A percentile compares a stretch with the other conserved stretches of the same genome.
phyloP scores from a whole-genome alignment of 2,888 invertebrate genomes.

The Empis stercorea region DNA sequence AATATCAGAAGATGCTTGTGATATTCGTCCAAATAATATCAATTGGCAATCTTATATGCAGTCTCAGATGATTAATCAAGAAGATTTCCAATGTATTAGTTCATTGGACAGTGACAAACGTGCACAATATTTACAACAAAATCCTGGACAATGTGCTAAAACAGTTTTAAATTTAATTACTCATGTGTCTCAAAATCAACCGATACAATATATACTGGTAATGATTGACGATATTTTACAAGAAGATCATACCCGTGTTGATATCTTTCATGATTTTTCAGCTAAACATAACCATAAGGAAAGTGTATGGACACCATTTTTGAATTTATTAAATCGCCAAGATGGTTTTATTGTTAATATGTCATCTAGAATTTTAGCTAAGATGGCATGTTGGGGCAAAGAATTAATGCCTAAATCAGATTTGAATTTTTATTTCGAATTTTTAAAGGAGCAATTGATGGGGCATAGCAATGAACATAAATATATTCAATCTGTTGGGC shows the following conservation, averaged over 20 bases:
- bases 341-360: conserved; percentile 97
- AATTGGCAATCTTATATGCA: conserved; percentile 98
- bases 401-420: conserved; percentile 92
- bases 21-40: conserved; percentile 77
- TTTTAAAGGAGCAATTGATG: conserved; percentile 94
- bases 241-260: conserved; percentile 90
- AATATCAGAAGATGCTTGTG: conserved; percentile 93
- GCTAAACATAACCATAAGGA: conserved; percentile 66
- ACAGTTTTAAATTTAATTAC: conserved; percentile 88
- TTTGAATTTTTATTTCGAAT: conserved; percentile 90
- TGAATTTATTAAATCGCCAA: conserved; percentile 85
- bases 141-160: conserved; percentile 70
- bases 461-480: conserved; percentile 86
- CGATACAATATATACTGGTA: conserved; percentile 93
- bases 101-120: conserved; percentile 55
- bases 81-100: conserved; percentile 88
- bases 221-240: conserved; percentile 94
- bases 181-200: conserved; percentile 95
- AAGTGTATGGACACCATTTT: conserved; percentile 88
- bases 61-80: conserved; percentile 97
- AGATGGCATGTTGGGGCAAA: conserved; percentile 94
- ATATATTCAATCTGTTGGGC: conserved; percentile 94
- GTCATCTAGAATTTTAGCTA: conserved; percentile 94
- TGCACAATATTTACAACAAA: conserved; percentile 35
- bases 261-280: conserved; percentile 86